A percentile compares a stretch with the other conserved stretches of the same genome.
Conservation (phyloP, 1,140 invertebrate genomes). For the Drosophila nannoptera region DNA sequence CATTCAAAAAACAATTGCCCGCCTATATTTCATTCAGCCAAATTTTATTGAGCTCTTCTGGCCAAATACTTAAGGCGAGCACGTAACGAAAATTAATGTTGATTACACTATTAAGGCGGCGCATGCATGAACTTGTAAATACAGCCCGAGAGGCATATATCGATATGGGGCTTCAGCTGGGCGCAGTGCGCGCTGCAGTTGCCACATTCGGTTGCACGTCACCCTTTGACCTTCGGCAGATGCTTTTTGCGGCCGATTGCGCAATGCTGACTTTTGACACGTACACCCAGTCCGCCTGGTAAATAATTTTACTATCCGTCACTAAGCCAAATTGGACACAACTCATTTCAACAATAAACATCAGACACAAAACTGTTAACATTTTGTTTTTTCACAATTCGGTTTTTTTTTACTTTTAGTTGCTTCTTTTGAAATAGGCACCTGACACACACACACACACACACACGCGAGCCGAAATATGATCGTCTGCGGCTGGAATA, state of each 20-base stretch:
- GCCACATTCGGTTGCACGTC: slow-evolving; percentile 37
- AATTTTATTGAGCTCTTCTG: slow-evolving; percentile 6
- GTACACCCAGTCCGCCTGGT: slow-evolving; percentile 35
- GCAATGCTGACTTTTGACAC: slow-evolving; percentile 52
- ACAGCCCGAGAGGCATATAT: not conserved
- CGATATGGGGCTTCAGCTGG: no score
- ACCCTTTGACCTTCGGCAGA: slow-evolving; percentile 50
- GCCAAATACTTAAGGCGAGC: no score
- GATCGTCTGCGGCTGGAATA: slow-evolving; percentile 5
- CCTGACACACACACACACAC: not conserved
- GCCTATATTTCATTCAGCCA: slow-evolving; percentile 8
- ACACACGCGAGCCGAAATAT: slow-evolving; percentile 9
- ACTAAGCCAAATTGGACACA: slow-evolving; percentile 67
- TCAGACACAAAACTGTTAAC: slow-evolving; percentile 53
- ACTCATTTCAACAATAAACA: slow-evolving; percentile 57
- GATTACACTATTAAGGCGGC: slow-evolving; percentile 42
- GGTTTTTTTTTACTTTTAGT: slow-evolving; percentile 5
- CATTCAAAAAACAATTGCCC: no score
- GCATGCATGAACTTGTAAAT: slow-evolving; percentile 45
- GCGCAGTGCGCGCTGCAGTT: slow-evolving; percentile 10
- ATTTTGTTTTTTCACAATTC: slow-evolving; percentile 25
- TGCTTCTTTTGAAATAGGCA: slow-evolving; percentile 31
- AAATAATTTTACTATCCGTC: slow-evolving; percentile 64
- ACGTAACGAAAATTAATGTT: slow-evolving; percentile 16
- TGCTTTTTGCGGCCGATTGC: slow-evolving; percentile 28